Conservation (phyloP, 2,113 vertebrate species). For the Rostratula benghalensis region DNA sequence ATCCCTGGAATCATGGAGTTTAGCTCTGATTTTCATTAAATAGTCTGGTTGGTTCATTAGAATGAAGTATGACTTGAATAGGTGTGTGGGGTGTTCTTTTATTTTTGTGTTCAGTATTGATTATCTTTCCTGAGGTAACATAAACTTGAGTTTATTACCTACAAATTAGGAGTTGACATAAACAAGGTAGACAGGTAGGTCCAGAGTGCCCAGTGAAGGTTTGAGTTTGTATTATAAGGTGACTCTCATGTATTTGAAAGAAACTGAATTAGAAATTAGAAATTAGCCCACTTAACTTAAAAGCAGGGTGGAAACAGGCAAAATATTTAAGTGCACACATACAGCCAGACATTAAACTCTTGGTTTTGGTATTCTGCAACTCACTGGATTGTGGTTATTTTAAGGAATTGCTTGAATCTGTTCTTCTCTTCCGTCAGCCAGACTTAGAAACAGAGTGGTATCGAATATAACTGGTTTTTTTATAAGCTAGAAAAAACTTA, state of each 20-base stretch:
- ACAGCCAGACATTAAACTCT: background rate
- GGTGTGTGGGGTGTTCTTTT: background rate
- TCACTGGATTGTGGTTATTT: background rate
- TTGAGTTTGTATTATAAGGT: background rate
- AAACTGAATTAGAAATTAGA: background rate
- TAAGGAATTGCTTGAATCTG: background rate
- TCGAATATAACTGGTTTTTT: background rate
- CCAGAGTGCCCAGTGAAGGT: background rate
- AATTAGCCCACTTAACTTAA: background rate
- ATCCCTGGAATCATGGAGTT: background rate
- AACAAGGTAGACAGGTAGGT: background rate
- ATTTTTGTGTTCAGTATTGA: constrained; percentile 35
- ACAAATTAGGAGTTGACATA: constrained; percentile 2
- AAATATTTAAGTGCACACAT: background rate
- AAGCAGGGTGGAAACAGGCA: background rate
- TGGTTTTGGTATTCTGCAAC: background rate
- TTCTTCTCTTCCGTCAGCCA: background rate
- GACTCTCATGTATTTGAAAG: constrained; percentile 9
- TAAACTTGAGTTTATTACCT: constrained; percentile 6
- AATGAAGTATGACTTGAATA: background rate
- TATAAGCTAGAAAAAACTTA: background rate
- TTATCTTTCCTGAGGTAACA: background rate
- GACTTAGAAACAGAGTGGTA: background rate
- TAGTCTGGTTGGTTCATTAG: constrained; percentile 5
- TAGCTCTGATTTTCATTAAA: background rate